Percentiles rank a stretch among this genome's conserved stretches.
Conservation (phyloP, 2,888 invertebrate species). For the Rhimphoctona megacephalus region DNA sequence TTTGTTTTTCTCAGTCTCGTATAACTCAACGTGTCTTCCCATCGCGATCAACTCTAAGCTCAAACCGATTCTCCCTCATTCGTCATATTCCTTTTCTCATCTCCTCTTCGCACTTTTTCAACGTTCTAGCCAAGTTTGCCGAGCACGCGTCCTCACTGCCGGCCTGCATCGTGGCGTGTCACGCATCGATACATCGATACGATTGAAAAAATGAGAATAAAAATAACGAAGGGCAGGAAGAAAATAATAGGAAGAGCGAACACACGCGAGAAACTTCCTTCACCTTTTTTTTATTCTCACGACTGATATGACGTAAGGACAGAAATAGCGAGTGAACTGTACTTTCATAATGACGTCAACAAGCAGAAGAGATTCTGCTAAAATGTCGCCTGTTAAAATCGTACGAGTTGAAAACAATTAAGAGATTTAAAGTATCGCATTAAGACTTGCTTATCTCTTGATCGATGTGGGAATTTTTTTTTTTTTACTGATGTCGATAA, state of each 20-base stretch:
- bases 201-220: background rate
- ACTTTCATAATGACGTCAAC: background rate
- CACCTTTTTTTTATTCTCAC: background rate
- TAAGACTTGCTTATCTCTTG: background rate
- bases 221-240: background rate
- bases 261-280: background rate
- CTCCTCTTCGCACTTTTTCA: conserved; percentile 39
- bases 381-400: background rate
- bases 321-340: background rate
- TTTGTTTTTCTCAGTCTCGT: background rate
- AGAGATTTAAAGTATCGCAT: too few relatives aligned
- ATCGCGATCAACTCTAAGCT: conserved; percentile 7
- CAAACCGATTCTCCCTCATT: conserved; percentile 33
- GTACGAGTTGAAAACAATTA: background rate
- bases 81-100: conserved; percentile 24
- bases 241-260: background rate
- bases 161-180: conserved; percentile 23
- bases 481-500: background rate
- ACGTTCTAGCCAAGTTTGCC: conserved; percentile 36
- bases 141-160: conserved; percentile 46
- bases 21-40: conserved; percentile 21
- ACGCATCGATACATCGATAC: background rate
- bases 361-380: too few relatives aligned
- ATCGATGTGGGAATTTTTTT: background rate
- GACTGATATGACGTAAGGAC: background rate